Conservation (phyloP, 2,797 vertebrate species). For the Echeneis naucrates region DNA sequence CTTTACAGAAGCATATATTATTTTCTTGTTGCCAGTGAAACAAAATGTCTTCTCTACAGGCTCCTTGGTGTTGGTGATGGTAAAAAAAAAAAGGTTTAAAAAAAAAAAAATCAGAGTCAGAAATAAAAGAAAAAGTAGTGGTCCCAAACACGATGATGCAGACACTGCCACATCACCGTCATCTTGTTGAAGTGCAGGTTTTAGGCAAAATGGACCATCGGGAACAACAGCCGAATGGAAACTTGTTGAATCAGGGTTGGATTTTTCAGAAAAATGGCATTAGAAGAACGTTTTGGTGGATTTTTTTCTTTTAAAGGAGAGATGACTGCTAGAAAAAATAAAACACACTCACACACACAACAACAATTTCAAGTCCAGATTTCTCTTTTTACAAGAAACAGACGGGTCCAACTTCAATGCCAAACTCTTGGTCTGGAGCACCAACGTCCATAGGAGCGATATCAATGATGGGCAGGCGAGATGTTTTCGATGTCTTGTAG, state of each 20-base stretch:
- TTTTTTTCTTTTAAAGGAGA: slow-evolving; percentile 82
- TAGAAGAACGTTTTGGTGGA: slow-evolving; percentile 79
- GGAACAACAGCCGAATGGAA: slow-evolving; percentile 82
- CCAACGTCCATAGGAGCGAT: slow-evolving; percentile 99
- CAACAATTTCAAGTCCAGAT: slow-evolving; percentile 98
- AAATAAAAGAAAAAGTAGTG: slow-evolving; percentile 82
- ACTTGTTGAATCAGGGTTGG: slow-evolving; percentile 77
- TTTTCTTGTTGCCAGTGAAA: slow-evolving; percentile 92
- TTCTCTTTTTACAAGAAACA: slow-evolving; percentile 99
- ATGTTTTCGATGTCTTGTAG: slow-evolving; percentile 98
- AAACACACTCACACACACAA: slow-evolving; percentile 84
- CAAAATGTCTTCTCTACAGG: slow-evolving; percentile 88
- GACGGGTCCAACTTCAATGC: slow-evolving; percentile 93
- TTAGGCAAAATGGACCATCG: slow-evolving; percentile 92
- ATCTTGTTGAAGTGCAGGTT: slow-evolving; percentile 88
- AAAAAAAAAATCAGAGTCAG: slow-evolving; percentile 61
- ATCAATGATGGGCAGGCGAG: slow-evolving; percentile 98
- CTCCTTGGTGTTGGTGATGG: slow-evolving; percentile 87
- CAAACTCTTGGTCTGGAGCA: slow-evolving; percentile 98
- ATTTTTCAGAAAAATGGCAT: slow-evolving; percentile 85
- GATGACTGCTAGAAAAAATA: slow-evolving; percentile 94
- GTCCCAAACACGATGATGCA: slow-evolving; percentile 79
- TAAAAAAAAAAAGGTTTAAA: slow-evolving; percentile 68
- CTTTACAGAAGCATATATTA: slow-evolving; percentile 90
- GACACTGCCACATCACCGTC: slow-evolving; percentile 69